Base-by-base conservation (phyloP, 2,113 vertebrate genomes). In the Spea bombifrons region DNA sequence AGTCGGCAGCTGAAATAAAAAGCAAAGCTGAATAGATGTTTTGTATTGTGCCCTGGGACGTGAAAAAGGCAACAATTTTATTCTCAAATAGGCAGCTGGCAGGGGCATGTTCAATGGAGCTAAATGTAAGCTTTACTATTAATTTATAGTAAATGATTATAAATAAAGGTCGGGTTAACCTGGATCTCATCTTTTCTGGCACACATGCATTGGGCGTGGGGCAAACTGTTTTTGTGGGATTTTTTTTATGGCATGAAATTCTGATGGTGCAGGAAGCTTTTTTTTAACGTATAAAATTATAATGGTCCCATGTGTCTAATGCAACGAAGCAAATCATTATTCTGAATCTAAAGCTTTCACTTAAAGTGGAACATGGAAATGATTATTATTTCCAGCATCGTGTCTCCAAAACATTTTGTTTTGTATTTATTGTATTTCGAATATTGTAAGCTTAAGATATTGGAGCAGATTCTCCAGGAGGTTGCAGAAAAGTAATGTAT, bases 1-100 rank as follows among this genome's bases (percentile, higher is more conserved):
- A 94, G 92, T 94, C 86, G 88, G 90, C 93, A 92, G 89, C 90
- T 90, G 90, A 88, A 85, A 88, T 91, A 91, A 93, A 93, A 83
- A 89, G 86, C 75, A 86, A 86, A 75, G 75, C 90, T 94, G 90
- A 94, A 94, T 93, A 87, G 88, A 82, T 91, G 93, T 94, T 94
- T 94, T 94, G 92, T 93, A 89, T 90, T 88, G 90, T 92, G 86
- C 87, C 90, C 83, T 88, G 85, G 91, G 88, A 86, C 90, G 90
- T 91, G 91, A 93, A 91, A 78, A 93, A 94, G 92, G 90, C 93
- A 92, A 92, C 88, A 88, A 93, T 93, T 94, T 92, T 90, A 92
- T 89, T 92, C 89, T 91, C 89, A 89, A 92, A 92, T 89, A 88
- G 91, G 89, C 92, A 94, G 93, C 93, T 94, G 91, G 89, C 86